These are phyloP conservation scores for Patella caerulea DNA, from an alignment of 2,888 invertebrate genomes.

Conservation along the genomic window DNA sequence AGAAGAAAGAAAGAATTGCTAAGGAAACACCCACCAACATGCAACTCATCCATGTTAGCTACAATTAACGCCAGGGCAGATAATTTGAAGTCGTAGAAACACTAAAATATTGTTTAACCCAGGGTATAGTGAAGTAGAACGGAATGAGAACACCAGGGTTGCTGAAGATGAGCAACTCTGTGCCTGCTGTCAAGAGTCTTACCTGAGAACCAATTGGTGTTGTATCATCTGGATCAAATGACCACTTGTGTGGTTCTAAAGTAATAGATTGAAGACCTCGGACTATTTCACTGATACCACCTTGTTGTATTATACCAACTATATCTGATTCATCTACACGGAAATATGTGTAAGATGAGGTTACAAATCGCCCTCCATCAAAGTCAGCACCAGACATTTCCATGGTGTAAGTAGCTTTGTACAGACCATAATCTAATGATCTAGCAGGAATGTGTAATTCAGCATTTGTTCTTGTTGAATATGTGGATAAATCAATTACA, in stretches of 20 bases:
- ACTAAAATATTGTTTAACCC: no score
- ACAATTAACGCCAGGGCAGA: no score
- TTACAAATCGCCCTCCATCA: conserved; percentile 7
- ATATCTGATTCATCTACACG: conserved; percentile 62
- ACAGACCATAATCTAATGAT: conserved; percentile 65
- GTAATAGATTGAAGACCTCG: conserved; percentile 39
- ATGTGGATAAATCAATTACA: conserved; percentile 30
- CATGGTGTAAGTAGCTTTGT: conserved; percentile 64
- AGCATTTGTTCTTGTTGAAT: conserved; percentile 28
- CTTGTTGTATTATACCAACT: conserved; percentile 63
- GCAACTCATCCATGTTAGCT: no score
- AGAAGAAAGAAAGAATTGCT: no score
- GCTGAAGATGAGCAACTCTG: no score
- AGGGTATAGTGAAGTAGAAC: no score
- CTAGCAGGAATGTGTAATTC: conserved; percentile 55
- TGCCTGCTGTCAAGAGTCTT: neutral
- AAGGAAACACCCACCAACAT: no score
- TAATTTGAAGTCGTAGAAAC: no score
- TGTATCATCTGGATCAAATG: conserved; percentile 69
- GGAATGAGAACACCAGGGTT: no score
- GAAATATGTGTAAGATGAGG: conserved; percentile 49
- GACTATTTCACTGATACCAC: conserved; percentile 38
- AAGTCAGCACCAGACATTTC: conserved; percentile 48
- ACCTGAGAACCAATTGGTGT: conserved; percentile 39
- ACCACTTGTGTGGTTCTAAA: conserved; percentile 62